Base-by-base conservation (phyloP, 2,113 vertebrate species). In the Mirza zaza region DNA sequence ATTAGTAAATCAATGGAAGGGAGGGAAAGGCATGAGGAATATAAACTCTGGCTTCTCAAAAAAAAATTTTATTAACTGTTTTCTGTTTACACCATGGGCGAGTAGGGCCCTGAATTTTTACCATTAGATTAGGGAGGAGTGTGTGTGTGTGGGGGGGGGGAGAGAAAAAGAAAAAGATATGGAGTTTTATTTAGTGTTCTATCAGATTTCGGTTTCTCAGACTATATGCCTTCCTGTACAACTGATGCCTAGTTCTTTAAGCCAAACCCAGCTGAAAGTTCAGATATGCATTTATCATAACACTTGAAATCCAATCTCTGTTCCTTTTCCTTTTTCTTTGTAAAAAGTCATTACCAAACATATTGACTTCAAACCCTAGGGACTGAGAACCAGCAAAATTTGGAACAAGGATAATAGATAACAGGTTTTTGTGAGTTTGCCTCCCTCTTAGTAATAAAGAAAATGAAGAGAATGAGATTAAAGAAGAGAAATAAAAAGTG, bases 261-360 rank as follows among this genome's bases (percentile, higher is more conserved):
- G 83, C 77, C 94, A 96, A 92, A 88, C 96, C 86, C 92, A 98
- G 97, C 73, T 96, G 96, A 98, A 98, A 99, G 96, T 98, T 98
- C 97, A 98, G 95, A 97, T 96, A 87, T 34, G 88, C 93, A 98
- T 98, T 98, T 98, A 98, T 98, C 98, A 98, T 93, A 98, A 96
- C 97, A 98, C 97, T 95, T 93, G 97, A 98, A 98, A 98, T 97
- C 96, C 97, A 95, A 98, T 98, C 98, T 98, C 94, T 95, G 96
- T 70, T 98, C 97, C 2, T 87, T 98, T 98, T 98, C 90, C 50
- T 97, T 98, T 98, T 98, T 92, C 93, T 98, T 98, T 98, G 80
- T 98, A 98, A 95, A 98, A 98, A 99, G 98, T 98, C 98, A 98
- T 99, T 99, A 98, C 98, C 98, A 98, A 98, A 98, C 96, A 98